phyloP scores from a whole-genome alignment of 1,140 invertebrate genomes.

The Asobara japonica region DNA sequence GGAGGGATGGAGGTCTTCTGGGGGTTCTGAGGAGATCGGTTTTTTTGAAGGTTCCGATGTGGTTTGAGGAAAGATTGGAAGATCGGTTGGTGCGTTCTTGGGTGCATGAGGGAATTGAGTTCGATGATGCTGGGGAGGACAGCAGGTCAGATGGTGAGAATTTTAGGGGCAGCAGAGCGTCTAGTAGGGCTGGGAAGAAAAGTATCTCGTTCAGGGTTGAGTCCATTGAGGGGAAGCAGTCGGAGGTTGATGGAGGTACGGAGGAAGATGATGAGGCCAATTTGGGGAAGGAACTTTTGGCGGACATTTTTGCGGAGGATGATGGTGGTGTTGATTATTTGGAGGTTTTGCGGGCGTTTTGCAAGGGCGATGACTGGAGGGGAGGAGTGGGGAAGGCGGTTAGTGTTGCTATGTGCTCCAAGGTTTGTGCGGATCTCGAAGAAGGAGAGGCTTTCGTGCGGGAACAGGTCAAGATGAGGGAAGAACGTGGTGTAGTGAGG shows the following conservation, averaged over 20 bases:
- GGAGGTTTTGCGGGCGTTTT: slow-evolving; percentile 69
- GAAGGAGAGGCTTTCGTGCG: slow-evolving; percentile 61
- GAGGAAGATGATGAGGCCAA: slow-evolving; percentile 45
- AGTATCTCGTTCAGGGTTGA: not conserved
- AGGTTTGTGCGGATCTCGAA: slow-evolving; percentile 60
- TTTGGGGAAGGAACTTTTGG: slow-evolving; percentile 67
- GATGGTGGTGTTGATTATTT: slow-evolving; percentile 69
- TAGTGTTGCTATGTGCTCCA: slow-evolving; percentile 66
- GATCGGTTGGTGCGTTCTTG: not conserved
- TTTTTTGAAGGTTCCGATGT: slow-evolving; percentile 61
- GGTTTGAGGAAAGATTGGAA: slow-evolving; percentile 61
- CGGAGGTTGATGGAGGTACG: slow-evolving; percentile 28
- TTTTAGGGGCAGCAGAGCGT: not conserved
- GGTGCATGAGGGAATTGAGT: slow-evolving; percentile 21
- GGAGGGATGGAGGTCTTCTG: slow-evolving; percentile 58
- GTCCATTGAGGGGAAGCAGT: not conserved
- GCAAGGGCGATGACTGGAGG: slow-evolving; percentile 66
- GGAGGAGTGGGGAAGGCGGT: slow-evolving; percentile 69
- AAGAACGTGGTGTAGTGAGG: not conserved
- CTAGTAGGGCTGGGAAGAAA: not conserved
- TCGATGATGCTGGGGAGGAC: slow-evolving; percentile 49
- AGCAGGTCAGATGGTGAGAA: not conserved
- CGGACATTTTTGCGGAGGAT: slow-evolving; percentile 65
- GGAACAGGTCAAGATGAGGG: slow-evolving; percentile 23
- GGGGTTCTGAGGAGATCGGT: slow-evolving; percentile 60